Percentiles rank a stretch among this genome's conserved stretches.
phyloP scores from a whole-genome alignment of 2,113 vertebrate species.

The Nestor notabilis region DNA sequence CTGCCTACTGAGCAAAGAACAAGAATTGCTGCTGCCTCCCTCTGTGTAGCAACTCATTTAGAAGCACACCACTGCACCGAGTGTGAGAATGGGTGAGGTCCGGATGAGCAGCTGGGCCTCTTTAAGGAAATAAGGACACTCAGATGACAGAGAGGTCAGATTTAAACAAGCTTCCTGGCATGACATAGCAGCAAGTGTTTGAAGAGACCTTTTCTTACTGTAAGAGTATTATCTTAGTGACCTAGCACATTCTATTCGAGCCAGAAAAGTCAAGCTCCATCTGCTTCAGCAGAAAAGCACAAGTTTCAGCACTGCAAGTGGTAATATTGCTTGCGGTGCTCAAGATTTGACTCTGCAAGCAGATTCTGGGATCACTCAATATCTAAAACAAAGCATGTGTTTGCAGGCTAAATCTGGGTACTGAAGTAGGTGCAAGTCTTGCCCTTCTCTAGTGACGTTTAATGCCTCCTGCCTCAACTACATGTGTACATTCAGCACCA shows the following conservation, averaged over 20 bases:
- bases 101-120: neutral
- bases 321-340: neutral
- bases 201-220: neutral
- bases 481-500: rapidly evolving
- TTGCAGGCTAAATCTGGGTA: neutral
- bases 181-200: neutral
- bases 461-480: neutral
- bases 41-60: rapidly evolving
- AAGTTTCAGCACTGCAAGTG: neutral
- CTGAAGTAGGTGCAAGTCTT: neutral
- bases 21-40: neutral
- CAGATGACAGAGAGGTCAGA: neutral
- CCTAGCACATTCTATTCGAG: neutral
- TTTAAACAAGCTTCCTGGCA: neutral
- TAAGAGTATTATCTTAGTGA: neutral
- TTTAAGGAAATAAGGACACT: neutral
- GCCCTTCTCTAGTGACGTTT: neutral
- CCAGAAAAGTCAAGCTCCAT: neutral
- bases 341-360: neutral
- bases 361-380: rapidly evolving
- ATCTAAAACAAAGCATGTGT: neutral
- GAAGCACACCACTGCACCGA: neutral
- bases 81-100: neutral
- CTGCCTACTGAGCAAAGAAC: neutral
- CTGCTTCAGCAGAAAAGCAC: neutral